Base-by-base conservation (phyloP, 2,797 vertebrate genomes). In the Enteromius radiatus region DNA sequence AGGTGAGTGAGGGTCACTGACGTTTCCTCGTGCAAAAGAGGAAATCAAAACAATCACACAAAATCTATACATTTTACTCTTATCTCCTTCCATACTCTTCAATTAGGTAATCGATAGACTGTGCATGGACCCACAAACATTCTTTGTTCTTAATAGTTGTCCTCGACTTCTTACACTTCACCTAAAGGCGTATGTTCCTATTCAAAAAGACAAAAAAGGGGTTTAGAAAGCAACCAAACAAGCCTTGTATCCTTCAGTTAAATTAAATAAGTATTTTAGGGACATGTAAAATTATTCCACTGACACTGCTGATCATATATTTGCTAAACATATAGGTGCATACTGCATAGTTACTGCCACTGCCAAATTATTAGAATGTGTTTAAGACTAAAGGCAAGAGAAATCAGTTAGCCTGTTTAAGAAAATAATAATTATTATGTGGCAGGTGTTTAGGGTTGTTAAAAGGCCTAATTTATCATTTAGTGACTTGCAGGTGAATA, bases 1-100 rank as follows among this genome's bases (percentile, higher is more conserved):
- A 96, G 97, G 98, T 98, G 96, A 93, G 96, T 92, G 65, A 82
- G 61, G 33, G 77, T 76, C 69, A 65, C 68, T 31, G 0, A 49
- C 49, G 38, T 71, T 31, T 63, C 26, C 54, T 59, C 38, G 12
- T 47, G 68, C 9, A 36, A 67, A 68, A 23, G 76, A 45, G 36
- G 19, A 43, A 56, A 75, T 56, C 61, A 65, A 56, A 82, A 56
- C 71, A 68, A 17, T 45, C 23, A 38, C 43, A 64, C 65, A 56
- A 71, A 73, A 81, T 75, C 80, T n/a, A 75, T 65, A 28, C 1
- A 5, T 26, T 19, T 31, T 28, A 17, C 31, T 38, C 5, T 5
- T 38, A 54, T 74, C 33, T 75, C 11, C 17, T 38, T 63, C 19
- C 28, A 54, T 67, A 33, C 7, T 67, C 45, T 41, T 76, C 7